Evolutionary conservation across 2,113 vertebrate species (phyloP).

Genomic region (Acrocephalus kingi): DNA sequence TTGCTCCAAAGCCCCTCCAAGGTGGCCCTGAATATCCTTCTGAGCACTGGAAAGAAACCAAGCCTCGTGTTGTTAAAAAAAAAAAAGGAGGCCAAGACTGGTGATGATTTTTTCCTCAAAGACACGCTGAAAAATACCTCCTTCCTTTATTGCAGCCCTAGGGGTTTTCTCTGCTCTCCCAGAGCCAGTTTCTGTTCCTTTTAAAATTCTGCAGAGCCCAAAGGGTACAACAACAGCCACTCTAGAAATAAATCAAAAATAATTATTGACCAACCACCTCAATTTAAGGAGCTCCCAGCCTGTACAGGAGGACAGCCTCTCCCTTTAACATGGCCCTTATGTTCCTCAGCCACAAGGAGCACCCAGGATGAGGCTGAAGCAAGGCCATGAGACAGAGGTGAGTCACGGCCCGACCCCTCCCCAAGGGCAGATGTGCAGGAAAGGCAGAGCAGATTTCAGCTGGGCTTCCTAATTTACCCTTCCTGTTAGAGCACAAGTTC

Average conservation of each 20-base stretch:
- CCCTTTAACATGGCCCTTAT: accelerated
- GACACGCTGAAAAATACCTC: neutral
- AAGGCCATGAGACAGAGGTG: accelerated
- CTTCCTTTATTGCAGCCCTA: neutral
- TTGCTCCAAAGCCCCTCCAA: neutral
- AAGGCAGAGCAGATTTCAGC: neutral
- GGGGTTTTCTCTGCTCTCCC: neutral
- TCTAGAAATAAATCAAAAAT: neutral
- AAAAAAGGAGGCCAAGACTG: neutral
- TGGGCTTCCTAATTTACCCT: neutral
- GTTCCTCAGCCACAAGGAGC: accelerated
- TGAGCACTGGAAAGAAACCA: neutral
- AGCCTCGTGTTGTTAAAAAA: accelerated
- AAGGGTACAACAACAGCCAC: neutral
- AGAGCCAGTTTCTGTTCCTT: neutral
- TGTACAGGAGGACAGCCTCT: accelerated
- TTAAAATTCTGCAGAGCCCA: neutral
- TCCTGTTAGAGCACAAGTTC: neutral
- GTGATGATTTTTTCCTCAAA: neutral
- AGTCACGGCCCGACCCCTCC: accelerated
- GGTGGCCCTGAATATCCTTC: neutral
- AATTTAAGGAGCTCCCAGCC: neutral
- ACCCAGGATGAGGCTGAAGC: accelerated
- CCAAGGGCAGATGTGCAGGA: neutral
- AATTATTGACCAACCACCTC: neutral